Percentiles rank a stretch among this genome's conserved stretches.
Evolutionary conservation across 2,797 vertebrate species (phyloP).

Genomic region (Xyrichtys novacula): DNA sequence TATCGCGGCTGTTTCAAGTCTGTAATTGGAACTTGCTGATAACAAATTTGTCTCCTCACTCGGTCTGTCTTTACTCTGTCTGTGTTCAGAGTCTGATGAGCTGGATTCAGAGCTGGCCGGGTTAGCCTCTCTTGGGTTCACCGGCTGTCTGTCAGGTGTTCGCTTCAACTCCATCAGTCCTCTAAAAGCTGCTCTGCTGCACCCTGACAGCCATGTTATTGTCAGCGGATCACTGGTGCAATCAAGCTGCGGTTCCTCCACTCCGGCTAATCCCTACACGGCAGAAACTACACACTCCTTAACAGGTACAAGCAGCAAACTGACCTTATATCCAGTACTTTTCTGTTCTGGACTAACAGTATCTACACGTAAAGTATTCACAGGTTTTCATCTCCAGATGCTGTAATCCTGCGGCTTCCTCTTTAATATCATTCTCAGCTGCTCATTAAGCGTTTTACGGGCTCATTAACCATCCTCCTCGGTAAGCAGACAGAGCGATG

Average conservation of each 20-base stretch:
- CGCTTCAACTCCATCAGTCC: conserved; percentile 92
- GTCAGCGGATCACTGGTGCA: conserved; percentile 86
- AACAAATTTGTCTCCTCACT: conserved; percentile 4
- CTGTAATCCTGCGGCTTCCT: conserved; percentile 7
- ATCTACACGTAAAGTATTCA: too few species aligned
- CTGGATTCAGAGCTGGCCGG: conserved; percentile 87
- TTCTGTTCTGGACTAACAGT: too few species aligned
- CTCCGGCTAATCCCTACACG: conserved; percentile 84
- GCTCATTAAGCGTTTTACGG: conserved; percentile 52
- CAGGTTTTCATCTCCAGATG: not conserved
- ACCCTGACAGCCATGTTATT: conserved; percentile 82
- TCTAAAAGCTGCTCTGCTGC: conserved; percentile 91
- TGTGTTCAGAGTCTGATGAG: conserved; percentile 81
- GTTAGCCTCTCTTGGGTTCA: conserved; percentile 89
- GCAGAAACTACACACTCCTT: conserved; percentile 92
- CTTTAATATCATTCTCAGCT: conserved; percentile 44
- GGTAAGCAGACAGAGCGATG: conserved; percentile 38
- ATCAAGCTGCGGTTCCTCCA: conserved; percentile 88
- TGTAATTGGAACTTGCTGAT: conserved; percentile 19
- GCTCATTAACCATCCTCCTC: conserved; percentile 60
- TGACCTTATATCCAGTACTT: not conserved
- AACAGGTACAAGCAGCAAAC: conserved; percentile 85
- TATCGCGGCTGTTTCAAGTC: conserved; percentile 9
- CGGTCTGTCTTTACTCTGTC: conserved; percentile 8
- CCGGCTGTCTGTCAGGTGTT: conserved; percentile 93